These are phyloP conservation scores for Rhagonycha fulva DNA, from an alignment of 2,888 invertebrate genomes.

Conservation along the genomic window DNA sequence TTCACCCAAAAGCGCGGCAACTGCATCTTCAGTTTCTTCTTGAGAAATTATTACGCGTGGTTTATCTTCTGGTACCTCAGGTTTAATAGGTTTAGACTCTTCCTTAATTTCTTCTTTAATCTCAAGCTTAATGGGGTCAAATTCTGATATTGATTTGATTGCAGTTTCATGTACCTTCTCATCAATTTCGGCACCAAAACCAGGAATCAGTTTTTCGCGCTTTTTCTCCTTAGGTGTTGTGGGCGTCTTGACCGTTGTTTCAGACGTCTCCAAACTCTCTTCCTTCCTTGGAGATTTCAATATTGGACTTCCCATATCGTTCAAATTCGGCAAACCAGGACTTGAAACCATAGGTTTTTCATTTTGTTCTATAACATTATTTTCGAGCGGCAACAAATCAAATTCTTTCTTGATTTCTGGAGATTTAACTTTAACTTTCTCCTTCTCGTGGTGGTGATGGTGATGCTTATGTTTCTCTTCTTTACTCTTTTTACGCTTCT, in stretches of 20 bases:
- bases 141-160: slow-evolving; percentile 76
- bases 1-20: slow-evolving; percentile 84
- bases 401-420: slow-evolving; percentile 46
- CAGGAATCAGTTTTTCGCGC: slow-evolving; percentile 66
- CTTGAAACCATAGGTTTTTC: slow-evolving; percentile 45
- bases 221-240: slow-evolving; percentile 45
- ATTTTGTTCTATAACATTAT: slow-evolving; percentile 11
- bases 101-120: slow-evolving; percentile 36
- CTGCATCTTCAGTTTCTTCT: slow-evolving; percentile 91
- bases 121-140: slow-evolving; percentile 49
- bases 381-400: slow-evolving; percentile 4
- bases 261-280: slow-evolving; percentile 48
- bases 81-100: slow-evolving; percentile 49
- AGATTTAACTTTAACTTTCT: slow-evolving; percentile 54
- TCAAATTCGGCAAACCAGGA: slow-evolving; percentile 66
- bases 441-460: slow-evolving; percentile 65
- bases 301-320: slow-evolving; percentile 64
- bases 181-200: slow-evolving; percentile 68
- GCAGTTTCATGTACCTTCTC: slow-evolving; percentile 78
- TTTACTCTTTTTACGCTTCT: slow-evolving; percentile 82
- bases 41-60: slow-evolving; percentile 84
- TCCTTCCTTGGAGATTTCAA: slow-evolving; percentile 50
- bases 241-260: slow-evolving; percentile 64
- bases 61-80: slow-evolving; percentile 66
- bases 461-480: slow-evolving; percentile 76